phyloP scores from a whole-genome alignment of 2,113 vertebrate genomes.

The Odontesthes bonariensis region DNA sequence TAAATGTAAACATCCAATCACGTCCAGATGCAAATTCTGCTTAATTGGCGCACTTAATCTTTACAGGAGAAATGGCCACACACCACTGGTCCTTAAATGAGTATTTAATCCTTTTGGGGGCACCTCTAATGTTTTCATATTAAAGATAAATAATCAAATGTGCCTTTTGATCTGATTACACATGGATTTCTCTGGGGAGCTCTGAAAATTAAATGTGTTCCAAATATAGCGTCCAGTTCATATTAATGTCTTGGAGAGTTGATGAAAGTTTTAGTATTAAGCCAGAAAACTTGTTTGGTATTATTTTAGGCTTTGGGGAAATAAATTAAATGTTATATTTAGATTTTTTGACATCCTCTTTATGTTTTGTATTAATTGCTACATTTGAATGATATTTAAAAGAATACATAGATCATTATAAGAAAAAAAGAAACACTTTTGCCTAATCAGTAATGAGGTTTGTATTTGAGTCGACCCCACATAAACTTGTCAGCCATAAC shows the following conservation, averaged over 20 bases:
- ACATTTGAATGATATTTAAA: conserved; percentile 1
- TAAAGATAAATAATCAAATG: conserved; percentile 94
- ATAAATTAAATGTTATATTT: background rate
- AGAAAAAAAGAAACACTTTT: no score
- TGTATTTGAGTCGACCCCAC: no score
- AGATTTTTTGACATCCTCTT: background rate
- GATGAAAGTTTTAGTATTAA: background rate
- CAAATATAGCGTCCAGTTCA: conserved; percentile 14
- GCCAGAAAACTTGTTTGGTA: background rate
- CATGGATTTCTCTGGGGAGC: conserved; percentile 57
- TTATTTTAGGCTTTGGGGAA: conserved; percentile 5
- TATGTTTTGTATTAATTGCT: background rate
- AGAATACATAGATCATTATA: no score
- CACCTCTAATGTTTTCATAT: conserved; percentile 95
- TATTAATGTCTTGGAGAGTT: conserved; percentile 25
- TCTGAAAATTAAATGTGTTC: conserved; percentile 64
- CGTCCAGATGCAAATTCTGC: conserved; percentile 76
- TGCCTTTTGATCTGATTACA: conserved; percentile 92
- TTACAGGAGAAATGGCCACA: conserved; percentile 91
- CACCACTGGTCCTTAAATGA: conserved; percentile 87
- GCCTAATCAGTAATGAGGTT: no score
- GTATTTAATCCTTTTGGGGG: conserved; percentile 93
- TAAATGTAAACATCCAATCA: conserved; percentile 75
- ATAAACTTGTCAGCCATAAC: no score
- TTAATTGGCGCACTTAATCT: conserved; percentile 93